Percentiles rank a stretch among this genome's conserved stretches.
These are phyloP conservation scores for human (Homo sapiens) DNA, from an alignment of 2,113 vertebrate genomes.

Conservation along the genomic window GRCh38 chrX:115895001-115895500, in stretches of 20 bases:
- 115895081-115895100: neutral
- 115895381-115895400: rapidly evolving
- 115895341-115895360: neutral
- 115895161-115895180: no score
- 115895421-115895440: neutral
- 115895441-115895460: neutral
- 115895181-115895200: neutral
- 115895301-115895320: neutral
- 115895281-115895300: neutral
- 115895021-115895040: neutral
- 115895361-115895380: neutral
- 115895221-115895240: neutral
- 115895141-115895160: neutral
- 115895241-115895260: neutral
- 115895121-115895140: neutral
- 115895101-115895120: neutral
- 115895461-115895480: neutral
- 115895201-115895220: neutral
- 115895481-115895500: neutral
- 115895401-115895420: neutral
- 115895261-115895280: neutral
- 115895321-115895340: neutral
- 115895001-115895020: neutral
- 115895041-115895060: neutral
- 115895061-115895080: neutral